Percentiles rank a stretch among this genome's conserved stretches.
Evolutionary conservation across 2,888 invertebrate species (phyloP).

Genomic region (Conchocele bisecta): DNA sequence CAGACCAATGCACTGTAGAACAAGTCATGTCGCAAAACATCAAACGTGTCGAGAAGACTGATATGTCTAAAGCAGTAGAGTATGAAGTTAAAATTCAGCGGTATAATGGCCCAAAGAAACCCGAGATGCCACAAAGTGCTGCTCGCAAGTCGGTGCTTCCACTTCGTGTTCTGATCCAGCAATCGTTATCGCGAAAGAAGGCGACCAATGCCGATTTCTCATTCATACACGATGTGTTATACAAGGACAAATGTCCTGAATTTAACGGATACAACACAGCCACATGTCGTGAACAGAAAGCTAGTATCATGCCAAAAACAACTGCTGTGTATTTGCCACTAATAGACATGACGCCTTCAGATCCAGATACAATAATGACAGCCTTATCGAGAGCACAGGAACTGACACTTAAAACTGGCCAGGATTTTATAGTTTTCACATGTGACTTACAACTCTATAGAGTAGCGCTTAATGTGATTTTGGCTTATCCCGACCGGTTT

Average conservation of each 20-base stretch:
- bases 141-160: background rate
- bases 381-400: slow-evolving; percentile 25
- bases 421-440: slow-evolving; percentile 36
- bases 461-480: slow-evolving; percentile 46
- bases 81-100: slow-evolving; percentile 9
- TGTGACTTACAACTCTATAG: slow-evolving; percentile 58
- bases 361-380: slow-evolving; percentile 54
- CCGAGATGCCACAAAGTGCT: slow-evolving; percentile 13
- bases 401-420: slow-evolving; percentile 20
- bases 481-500: slow-evolving; percentile 54
- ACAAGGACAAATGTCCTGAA: slow-evolving; percentile 8
- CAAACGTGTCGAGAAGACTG: background rate
- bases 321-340: slow-evolving; percentile 47
- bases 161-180: background rate
- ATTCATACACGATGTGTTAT: slow-evolving; percentile 29
- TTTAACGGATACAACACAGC: slow-evolving; percentile 25
- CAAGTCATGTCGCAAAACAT: background rate
- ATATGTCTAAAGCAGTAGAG: slow-evolving; percentile 1
- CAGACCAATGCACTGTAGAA: background rate
- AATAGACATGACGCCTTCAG: slow-evolving; percentile 47
- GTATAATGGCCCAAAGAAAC: slow-evolving; percentile 22
- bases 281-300: slow-evolving; percentile 31
- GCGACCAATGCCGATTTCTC: slow-evolving; percentile 8
- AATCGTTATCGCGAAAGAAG: background rate
- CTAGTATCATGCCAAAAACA: slow-evolving; percentile 23